Evolutionary conservation across 2,888 invertebrate genomes (phyloP).

Genomic region (Campoplex capitator): DNA sequence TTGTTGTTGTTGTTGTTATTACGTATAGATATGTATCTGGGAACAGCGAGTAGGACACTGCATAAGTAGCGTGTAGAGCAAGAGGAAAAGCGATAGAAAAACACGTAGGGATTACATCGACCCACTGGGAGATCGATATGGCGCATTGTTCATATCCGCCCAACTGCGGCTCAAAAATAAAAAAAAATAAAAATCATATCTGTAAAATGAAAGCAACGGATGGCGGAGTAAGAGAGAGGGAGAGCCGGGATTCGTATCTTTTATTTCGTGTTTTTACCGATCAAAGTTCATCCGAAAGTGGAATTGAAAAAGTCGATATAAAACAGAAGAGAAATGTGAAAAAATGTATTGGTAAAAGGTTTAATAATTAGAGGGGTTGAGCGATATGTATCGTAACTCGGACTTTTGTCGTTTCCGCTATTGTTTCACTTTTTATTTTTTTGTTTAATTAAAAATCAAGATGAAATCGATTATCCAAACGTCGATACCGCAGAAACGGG

Average conservation of each 20-base stretch:
- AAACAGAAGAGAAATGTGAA: not conserved
- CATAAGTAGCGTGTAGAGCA: constrained; percentile 1
- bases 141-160: constrained; percentile 48
- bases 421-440: not conserved
- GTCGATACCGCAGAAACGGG: no score
- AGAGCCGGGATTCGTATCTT: not conserved
- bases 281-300: constrained; percentile 1
- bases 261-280: constrained; percentile 15
- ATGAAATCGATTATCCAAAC: no score
- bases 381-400: not conserved
- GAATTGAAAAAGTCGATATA: not conserved
- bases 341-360: not conserved
- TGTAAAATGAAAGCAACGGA: constrained; percentile 55
- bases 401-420: not conserved
- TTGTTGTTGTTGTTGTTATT: no score
- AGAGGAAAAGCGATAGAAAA: constrained; percentile 17
- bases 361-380: not conserved
- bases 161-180: constrained; percentile 52
- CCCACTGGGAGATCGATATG: constrained; percentile 64
- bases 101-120: constrained; percentile 55
- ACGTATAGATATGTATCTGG: not conserved
- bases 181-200: constrained; percentile 24
- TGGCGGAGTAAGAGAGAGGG: not conserved
- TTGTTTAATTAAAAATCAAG: no score
- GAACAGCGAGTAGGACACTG: constrained; percentile 17